Evolutionary conservation across 1,140 invertebrate species (phyloP).

Genomic region (Drosophila mojavensis): DNA sequence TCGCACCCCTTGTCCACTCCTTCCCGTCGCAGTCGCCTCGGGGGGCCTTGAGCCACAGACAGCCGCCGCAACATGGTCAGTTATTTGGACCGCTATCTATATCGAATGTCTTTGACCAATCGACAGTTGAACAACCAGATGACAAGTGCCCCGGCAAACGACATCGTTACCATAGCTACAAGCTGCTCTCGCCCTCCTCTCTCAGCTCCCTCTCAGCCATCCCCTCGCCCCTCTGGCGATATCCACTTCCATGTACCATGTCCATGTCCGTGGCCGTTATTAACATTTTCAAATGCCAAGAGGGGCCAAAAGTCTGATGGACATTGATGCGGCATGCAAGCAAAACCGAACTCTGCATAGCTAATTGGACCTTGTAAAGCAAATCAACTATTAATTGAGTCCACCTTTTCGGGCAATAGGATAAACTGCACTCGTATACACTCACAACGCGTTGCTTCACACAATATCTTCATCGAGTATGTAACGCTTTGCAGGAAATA

Average conservation of each 20-base stretch:
- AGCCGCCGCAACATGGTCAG: constrained; percentile 33
- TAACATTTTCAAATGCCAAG: constrained; percentile 61
- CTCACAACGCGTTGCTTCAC: neutral
- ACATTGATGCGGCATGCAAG: constrained; percentile 5
- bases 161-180: constrained; percentile 42
- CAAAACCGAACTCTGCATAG: constrained; percentile 27
- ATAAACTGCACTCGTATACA: neutral
- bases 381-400: constrained; percentile 47
- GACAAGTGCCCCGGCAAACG: constrained; percentile 25
- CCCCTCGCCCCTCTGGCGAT: neutral
- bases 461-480: neutral
- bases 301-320: constrained; percentile 48
- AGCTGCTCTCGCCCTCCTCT: neutral
- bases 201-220: neutral
- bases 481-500: too few relatives aligned
- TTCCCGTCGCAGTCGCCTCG: too few relatives aligned
- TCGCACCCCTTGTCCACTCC: too few relatives aligned
- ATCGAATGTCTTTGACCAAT: constrained; percentile 20
- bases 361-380: constrained; percentile 62
- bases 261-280: constrained; percentile 48
- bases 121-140: constrained; percentile 30
- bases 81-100: constrained; percentile 21
- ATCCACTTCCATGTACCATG: constrained; percentile 30
- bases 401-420: constrained; percentile 16
- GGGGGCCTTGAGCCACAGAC: neutral